phyloP scores from a whole-genome alignment of 2,888 invertebrate genomes.

The Tinea trinotella region DNA sequence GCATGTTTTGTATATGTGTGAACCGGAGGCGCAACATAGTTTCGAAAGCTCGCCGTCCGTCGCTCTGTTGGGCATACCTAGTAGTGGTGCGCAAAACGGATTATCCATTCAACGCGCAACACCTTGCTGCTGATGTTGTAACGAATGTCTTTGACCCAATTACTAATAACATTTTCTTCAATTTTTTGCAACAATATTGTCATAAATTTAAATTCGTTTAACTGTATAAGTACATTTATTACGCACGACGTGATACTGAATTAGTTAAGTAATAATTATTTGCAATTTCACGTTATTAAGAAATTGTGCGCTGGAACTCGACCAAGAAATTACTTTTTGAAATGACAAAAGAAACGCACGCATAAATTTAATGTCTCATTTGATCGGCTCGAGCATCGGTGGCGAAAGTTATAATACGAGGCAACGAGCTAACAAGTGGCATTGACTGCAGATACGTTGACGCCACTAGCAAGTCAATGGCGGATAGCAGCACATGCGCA shows the following conservation, averaged over 20 bases:
- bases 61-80: slow-evolving; percentile 51
- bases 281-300: neutral
- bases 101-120: slow-evolving; percentile 40
- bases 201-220: neutral
- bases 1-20: neutral
- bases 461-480: slow-evolving; percentile 1
- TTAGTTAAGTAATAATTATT: neutral
- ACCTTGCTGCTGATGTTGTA: slow-evolving; percentile 23
- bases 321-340: neutral
- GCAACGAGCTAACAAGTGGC: slow-evolving; percentile 29
- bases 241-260: neutral
- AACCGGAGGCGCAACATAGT: neutral
- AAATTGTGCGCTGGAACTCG: neutral
- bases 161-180: neutral
- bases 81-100: slow-evolving; percentile 35
- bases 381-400: slow-evolving; percentile 16
- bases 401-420: slow-evolving; percentile 36
- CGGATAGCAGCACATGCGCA: neutral
- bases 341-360: slow-evolving; percentile 1
- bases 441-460: slow-evolving; percentile 15
- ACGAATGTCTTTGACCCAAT: slow-evolving; percentile 8
- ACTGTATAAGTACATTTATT: neutral
- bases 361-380: slow-evolving; percentile 7
- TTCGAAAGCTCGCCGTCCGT: slow-evolving; percentile 41
- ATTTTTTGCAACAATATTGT: neutral